phyloP scores from a whole-genome alignment of 2,888 invertebrate species.

The Brassicogethes aeneus region DNA sequence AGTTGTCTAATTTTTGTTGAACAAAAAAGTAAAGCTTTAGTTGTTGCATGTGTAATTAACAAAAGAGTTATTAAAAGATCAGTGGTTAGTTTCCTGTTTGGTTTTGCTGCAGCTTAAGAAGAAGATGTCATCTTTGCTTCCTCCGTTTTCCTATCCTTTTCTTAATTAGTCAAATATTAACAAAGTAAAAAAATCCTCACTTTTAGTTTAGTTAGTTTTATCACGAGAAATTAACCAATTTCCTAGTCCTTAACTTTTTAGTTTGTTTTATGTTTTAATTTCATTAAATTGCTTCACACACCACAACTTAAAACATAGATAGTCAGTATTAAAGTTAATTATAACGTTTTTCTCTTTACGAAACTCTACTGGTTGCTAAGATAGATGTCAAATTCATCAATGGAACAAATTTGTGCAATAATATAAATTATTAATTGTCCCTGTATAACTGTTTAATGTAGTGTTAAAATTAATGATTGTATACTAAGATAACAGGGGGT shows the following conservation, averaged over 20 bases:
- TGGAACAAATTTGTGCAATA: not conserved
- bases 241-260: slow-evolving; percentile 12
- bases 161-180: not conserved
- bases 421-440: too few species aligned
- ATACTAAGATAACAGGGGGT: too few species aligned
- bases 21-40: slow-evolving; percentile 3
- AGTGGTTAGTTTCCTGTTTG: slow-evolving; percentile 41
- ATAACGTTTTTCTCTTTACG: not conserved
- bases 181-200: too few species aligned
- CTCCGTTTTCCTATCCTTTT: slow-evolving; percentile 32
- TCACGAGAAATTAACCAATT: not conserved
- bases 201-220: slow-evolving; percentile 14
- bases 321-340: not conserved
- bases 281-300: slow-evolving; percentile 13
- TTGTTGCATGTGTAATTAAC: slow-evolving; percentile 5
- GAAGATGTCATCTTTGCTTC: slow-evolving; percentile 44
- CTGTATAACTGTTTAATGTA: too few species aligned
- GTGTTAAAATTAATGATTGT: too few species aligned
- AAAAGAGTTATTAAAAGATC: slow-evolving; percentile 3
- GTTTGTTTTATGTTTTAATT: slow-evolving; percentile 12
- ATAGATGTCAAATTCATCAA: not conserved
- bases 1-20: not conserved
- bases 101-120: slow-evolving; percentile 53
- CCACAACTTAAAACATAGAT: not conserved
- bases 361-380: not conserved